Percentiles rank a stretch among this genome's conserved stretches.
phyloP scores from a whole-genome alignment of 1,140 invertebrate species.

The Arion vulgaris region DNA sequence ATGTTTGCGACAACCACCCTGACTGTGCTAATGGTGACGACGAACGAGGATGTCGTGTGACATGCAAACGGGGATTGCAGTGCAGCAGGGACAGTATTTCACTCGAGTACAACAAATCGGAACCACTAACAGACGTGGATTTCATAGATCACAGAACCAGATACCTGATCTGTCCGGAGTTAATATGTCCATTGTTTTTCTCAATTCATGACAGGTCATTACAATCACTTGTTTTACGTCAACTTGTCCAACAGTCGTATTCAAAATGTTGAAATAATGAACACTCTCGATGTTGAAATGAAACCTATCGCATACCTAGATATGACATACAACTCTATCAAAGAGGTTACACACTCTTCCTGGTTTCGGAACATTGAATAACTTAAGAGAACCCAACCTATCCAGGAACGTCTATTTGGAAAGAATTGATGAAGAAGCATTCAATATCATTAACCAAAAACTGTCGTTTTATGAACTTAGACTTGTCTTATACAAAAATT shows the following conservation, averaged over 20 bases:
- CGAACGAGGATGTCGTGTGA: no score
- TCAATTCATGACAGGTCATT: neutral
- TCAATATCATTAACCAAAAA: neutral
- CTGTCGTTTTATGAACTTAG: neutral
- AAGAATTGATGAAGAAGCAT: neutral
- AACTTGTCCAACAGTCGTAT: slow-evolving; percentile 4
- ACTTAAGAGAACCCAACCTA: neutral
- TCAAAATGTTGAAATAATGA: neutral
- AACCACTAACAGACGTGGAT: neutral
- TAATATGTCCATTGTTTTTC: neutral
- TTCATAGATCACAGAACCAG: slow-evolving; percentile 7
- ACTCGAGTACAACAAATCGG: neutral
- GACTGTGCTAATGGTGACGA: no score
- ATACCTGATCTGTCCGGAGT: slow-evolving; percentile 3
- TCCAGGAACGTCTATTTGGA: neutral
- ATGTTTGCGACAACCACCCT: no score
- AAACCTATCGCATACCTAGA: neutral
- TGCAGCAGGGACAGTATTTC: no score
- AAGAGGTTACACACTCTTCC: neutral
- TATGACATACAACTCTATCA: neutral
- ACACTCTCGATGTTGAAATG: no score
- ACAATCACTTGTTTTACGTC: neutral
- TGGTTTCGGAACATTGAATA: neutral
- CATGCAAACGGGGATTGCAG: no score
- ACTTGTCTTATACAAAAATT: slow-evolving; percentile 22